phyloP scores from a whole-genome alignment of 1,140 invertebrate species.

The Archivesica marissinica region DNA sequence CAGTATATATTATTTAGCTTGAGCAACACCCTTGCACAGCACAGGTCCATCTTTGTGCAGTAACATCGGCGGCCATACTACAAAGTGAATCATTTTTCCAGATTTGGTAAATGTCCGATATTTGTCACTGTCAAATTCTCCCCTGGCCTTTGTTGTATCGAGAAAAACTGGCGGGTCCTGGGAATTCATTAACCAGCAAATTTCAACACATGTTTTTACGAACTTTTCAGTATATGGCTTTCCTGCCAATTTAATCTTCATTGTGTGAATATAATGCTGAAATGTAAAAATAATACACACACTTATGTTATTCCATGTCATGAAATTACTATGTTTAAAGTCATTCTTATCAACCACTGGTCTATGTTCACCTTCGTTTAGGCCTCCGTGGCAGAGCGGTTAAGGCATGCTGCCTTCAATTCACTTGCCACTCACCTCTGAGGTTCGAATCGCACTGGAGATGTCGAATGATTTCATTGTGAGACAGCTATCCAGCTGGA shows the following conservation, averaged over 20 bases:
- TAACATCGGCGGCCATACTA: constrained; percentile 44
- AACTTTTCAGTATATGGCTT: not conserved
- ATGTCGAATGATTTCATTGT: too few relatives aligned
- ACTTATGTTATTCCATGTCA: too few relatives aligned
- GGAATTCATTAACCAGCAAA: constrained; percentile 43
- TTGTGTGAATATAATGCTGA: constrained; percentile 5
- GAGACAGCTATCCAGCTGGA: too few relatives aligned
- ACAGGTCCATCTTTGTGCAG: constrained; percentile 44
- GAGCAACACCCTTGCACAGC: constrained; percentile 41
- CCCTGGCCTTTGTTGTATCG: not conserved
- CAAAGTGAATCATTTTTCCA: constrained; percentile 34
- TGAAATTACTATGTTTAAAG: too few relatives aligned
- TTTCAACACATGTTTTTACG: constrained; percentile 12
- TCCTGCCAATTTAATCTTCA: not conserved
- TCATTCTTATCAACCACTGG: too few relatives aligned
- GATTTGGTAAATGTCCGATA: constrained; percentile 10
- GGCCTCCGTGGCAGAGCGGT: too few relatives aligned
- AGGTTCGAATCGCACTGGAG: too few relatives aligned
- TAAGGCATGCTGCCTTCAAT: too few relatives aligned
- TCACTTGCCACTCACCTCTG: too few relatives aligned
- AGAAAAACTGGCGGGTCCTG: constrained; percentile 50
- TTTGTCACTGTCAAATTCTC: constrained; percentile 20
- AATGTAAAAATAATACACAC: too few relatives aligned
- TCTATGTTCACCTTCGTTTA: too few relatives aligned
- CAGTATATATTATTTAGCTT: constrained; percentile 46